Conservation (phyloP, 2,888 invertebrate species). For the Pilophorus perplexus region DNA sequence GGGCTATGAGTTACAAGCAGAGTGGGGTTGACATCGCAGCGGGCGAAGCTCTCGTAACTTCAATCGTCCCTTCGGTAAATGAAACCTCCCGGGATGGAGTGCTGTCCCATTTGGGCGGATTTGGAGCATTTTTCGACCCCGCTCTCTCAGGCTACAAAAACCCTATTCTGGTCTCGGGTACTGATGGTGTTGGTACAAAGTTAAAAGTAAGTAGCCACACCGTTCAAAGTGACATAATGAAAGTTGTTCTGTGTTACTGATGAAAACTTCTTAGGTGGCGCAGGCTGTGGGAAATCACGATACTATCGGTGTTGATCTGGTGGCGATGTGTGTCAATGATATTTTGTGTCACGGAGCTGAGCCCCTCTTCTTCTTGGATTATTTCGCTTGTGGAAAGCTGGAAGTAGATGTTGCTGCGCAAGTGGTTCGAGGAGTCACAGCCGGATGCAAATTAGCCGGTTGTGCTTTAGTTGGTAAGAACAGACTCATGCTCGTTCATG, state of each 20-base stretch:
- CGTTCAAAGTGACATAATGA: too few species aligned
- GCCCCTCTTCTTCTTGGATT: conserved; percentile 94
- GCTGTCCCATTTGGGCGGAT: conserved; percentile 82
- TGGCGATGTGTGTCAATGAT: conserved; percentile 98
- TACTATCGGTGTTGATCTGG: conserved; percentile 88
- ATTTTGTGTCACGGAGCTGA: conserved; percentile 92
- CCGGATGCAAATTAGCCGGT: conserved; percentile 80
- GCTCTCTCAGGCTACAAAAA: conserved; percentile 64
- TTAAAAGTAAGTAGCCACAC: conserved; percentile 66
- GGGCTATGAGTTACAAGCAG: conserved; percentile 78
- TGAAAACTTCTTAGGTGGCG: too few species aligned
- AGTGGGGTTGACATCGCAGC: conserved; percentile 93
- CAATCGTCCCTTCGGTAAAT: conserved; percentile 77
- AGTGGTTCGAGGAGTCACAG: conserved; percentile 81
- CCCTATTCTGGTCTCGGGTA: conserved; percentile 87
- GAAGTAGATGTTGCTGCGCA: conserved; percentile 71
- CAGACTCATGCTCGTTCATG: too few species aligned
- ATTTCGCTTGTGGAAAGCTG: conserved; percentile 87
- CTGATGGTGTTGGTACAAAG: conserved; percentile 97
- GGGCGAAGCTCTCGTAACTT: conserved; percentile 79
- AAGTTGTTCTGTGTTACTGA: too few species aligned
- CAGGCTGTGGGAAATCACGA: conserved; percentile 73
- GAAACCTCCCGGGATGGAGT: conserved; percentile 76
- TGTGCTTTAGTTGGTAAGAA: conserved; percentile 82
- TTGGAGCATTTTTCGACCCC: conserved; percentile 89